Conservation (phyloP, 2,888 invertebrate species). For the Drosophila mercatorum region DNA sequence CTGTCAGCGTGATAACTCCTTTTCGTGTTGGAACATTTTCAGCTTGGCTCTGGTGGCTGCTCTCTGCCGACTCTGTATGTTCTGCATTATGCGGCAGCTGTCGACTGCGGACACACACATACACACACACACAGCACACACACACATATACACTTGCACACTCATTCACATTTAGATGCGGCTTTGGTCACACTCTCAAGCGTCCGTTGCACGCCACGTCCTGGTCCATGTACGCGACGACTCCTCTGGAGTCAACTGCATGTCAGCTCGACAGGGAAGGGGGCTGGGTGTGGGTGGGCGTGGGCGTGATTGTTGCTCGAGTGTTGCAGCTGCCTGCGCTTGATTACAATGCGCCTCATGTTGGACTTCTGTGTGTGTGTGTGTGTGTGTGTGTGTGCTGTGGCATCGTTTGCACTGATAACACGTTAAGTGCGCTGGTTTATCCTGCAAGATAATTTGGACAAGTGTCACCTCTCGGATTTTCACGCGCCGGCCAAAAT, state of each 20-base stretch:
- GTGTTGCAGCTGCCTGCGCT: constrained; percentile 67
- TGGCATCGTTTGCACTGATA: constrained; percentile 73
- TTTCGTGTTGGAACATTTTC: constrained; percentile 80
- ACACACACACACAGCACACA: constrained; percentile 38
- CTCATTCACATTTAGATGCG: constrained; percentile 37
- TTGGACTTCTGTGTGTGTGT: constrained; percentile 33
- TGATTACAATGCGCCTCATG: constrained; percentile 75
- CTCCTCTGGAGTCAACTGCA: constrained; percentile 76
- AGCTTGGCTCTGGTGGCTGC: constrained; percentile 52
- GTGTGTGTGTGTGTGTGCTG: constrained; percentile 33
- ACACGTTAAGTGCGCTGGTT: constrained; percentile 79
- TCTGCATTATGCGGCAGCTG: constrained; percentile 71
- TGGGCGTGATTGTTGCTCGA: constrained; percentile 44
- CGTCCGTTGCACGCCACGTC: constrained; percentile 67
- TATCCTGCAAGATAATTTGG: constrained; percentile 80
- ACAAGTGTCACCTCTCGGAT: constrained; percentile 79
- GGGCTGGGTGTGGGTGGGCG: background rate
- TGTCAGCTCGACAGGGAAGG: constrained; percentile 45
- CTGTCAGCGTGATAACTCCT: constrained; percentile 79
- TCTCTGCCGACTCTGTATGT: constrained; percentile 13
- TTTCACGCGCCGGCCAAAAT: constrained; percentile 66
- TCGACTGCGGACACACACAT: constrained; percentile 52
- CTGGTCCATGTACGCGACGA: constrained; percentile 25
- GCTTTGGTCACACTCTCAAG: constrained; percentile 69
- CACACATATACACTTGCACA: constrained; percentile 6